phyloP scores from a whole-genome alignment of 2,797 vertebrate species.

The Micromesistius poutassou region DNA sequence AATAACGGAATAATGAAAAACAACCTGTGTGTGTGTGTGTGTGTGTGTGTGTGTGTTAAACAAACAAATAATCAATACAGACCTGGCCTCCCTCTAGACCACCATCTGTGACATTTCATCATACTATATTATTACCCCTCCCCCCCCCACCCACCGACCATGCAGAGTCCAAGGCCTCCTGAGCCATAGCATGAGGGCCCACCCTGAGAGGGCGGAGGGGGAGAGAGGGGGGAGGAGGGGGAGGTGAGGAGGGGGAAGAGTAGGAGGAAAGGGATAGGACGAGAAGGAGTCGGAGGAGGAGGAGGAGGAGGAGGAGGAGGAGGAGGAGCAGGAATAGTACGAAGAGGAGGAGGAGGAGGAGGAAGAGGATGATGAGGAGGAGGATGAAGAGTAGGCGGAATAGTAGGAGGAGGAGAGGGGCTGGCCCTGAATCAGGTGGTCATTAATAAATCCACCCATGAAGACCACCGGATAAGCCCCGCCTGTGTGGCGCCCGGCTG shows the following conservation, averaged over 20 bases:
- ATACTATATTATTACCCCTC: slow-evolving; percentile 18
- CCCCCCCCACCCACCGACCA: slow-evolving; percentile 7
- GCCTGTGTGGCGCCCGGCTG: too few relatives aligned
- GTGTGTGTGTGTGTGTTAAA: slow-evolving; percentile 25
- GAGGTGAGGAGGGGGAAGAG: too few relatives aligned
- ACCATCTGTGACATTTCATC: slow-evolving; percentile 41
- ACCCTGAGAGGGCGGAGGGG: too few relatives aligned
- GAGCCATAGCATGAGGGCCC: background rate
- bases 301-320: too few relatives aligned
- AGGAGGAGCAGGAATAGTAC: too few relatives aligned
- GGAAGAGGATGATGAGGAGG: too few relatives aligned
- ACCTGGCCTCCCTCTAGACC: slow-evolving; percentile 26
- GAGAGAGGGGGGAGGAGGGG: too few relatives aligned
- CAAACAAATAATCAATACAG: slow-evolving; percentile 7
- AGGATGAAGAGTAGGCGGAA: background rate
- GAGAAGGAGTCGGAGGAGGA: too few relatives aligned
- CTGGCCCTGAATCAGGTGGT: background rate
- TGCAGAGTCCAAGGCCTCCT: slow-evolving; percentile 15
- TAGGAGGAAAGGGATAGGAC: too few relatives aligned
- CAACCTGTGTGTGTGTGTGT: background rate
- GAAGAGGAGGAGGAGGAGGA: too few relatives aligned
- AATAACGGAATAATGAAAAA: background rate
- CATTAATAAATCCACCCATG: background rate
- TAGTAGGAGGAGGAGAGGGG: too few relatives aligned
- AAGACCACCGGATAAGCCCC: background rate